Base-by-base conservation (phyloP, 2,888 invertebrate genomes). In the Pheosia gnoma region DNA sequence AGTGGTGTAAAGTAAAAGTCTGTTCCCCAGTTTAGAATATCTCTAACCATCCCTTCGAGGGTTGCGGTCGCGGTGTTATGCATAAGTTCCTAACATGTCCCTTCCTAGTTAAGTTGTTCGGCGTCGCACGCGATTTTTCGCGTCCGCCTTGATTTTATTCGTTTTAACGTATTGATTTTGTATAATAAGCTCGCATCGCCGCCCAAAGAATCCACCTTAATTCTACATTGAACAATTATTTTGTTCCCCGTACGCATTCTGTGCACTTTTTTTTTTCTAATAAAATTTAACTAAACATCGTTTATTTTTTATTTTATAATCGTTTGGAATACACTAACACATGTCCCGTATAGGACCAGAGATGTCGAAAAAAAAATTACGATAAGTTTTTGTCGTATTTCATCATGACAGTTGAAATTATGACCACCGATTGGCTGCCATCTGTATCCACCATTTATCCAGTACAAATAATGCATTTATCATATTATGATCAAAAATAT, bases 201-300 rank as follows among this genome's bases (percentile, higher is more conserved):
- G 39, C 60, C 75, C 77, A 75, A 77, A 75, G 75, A 75, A 70
- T 62, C 58, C 58, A 58, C 58, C 58, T 58, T 49, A 47, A n/a
- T 43, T 53, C 13, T 9, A 39, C n/a, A 65, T 56, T 65, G 62
- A 65, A 72, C 72, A 69, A 66, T 47, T 52, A 62, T 67, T 67
- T 55, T 64, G 72, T 80, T 78, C 78, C 74, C 71, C 72, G 66
- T 62, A 64, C 70, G 72, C 75, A 79, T 77, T 79, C 75, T 78
- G 74, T 83, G 82, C 80, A 77, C 75, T 80, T 79, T 78, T 78
- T 74, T 74, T 73, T 74, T 75, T 68, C 59, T 49, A 66, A 71
- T 66, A 63, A 66, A 72, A 39, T 62, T 63, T 51, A 57, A 55
- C 36, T 58, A 52, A 58, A 57, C 55, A 55, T 53, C 55, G 70